A percentile compares a stretch with the other conserved stretches of the same genome.
phyloP scores from a whole-genome alignment of 2,888 invertebrate genomes.

The Emmelina monodactyla region DNA sequence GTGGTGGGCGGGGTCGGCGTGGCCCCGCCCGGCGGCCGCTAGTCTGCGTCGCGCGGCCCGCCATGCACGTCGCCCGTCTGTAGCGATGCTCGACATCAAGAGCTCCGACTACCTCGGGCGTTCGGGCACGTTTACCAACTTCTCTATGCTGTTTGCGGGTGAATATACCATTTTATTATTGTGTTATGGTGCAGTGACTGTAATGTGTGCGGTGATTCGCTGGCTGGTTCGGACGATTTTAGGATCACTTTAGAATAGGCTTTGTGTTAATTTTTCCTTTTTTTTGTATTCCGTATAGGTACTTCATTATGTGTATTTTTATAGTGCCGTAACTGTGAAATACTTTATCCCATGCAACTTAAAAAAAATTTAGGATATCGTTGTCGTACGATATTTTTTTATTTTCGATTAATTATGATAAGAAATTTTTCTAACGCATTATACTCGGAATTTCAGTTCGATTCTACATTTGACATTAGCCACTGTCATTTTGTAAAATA shows the following conservation, averaged over 20 bases:
- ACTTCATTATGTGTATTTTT: too few species aligned
- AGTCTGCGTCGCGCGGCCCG: conserved; percentile 29
- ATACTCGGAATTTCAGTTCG: too few species aligned
- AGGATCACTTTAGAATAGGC: background rate
- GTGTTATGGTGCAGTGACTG: conserved; percentile 17
- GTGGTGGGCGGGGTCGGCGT: conserved; percentile 29
- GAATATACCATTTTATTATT: conserved; percentile 47
- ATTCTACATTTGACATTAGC: too few species aligned
- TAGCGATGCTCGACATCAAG: conserved; percentile 88
- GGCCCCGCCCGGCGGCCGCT: conserved; percentile 13
- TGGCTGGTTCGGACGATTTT: conserved; percentile 3
- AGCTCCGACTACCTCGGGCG: conserved; percentile 89
- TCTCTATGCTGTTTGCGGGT: conserved; percentile 96
- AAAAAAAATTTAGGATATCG: too few species aligned
- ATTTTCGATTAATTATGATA: too few species aligned
- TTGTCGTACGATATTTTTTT: too few species aligned
- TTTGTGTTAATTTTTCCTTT: too few species aligned
- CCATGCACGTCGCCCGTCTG: conserved; percentile 35
- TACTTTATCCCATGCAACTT: too few species aligned
- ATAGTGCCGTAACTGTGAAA: too few species aligned
- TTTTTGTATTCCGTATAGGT: too few species aligned
- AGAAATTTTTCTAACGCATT: too few species aligned
- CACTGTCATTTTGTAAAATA: too few species aligned
- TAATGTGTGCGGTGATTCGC: conserved; percentile 28
- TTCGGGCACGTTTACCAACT: conserved; percentile 91